Evolutionary conservation across 1,140 invertebrate genomes (phyloP).

Genomic region (Pachyrhynchus sulphureomaculatus): DNA sequence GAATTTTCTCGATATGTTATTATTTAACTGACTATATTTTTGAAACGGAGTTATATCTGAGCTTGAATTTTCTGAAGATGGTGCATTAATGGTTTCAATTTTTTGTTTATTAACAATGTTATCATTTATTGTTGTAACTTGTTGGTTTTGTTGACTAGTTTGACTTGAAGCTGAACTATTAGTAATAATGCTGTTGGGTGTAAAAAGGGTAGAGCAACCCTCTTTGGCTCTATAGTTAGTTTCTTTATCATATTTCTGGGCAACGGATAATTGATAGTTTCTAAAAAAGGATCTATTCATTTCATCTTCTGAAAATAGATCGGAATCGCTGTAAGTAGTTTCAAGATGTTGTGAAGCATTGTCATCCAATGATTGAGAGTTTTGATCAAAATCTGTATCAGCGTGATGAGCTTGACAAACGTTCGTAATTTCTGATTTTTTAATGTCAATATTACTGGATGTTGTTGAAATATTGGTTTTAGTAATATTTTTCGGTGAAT

Average conservation of each 20-base stretch:
- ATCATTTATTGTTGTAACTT: slow-evolving; percentile 5
- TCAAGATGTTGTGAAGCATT: background rate
- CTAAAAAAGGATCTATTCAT: slow-evolving; percentile 1
- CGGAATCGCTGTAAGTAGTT: slow-evolving; percentile 6
- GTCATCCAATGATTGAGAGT: background rate
- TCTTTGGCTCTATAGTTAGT: slow-evolving; percentile 52
- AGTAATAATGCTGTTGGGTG: background rate
- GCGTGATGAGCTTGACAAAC: too few relatives aligned
- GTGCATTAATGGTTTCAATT: background rate
- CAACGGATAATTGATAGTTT: slow-evolving; percentile 25
- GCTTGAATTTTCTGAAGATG: slow-evolving; percentile 8
- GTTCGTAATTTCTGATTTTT: background rate
- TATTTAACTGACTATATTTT: background rate
- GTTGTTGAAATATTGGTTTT: background rate
- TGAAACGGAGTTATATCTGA: background rate
- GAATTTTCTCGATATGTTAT: background rate
- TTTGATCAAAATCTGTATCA: background rate
- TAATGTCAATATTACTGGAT: background rate
- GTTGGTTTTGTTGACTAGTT: background rate
- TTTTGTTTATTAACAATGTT: background rate
- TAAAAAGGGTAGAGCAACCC: slow-evolving; percentile 49
- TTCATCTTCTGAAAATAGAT: slow-evolving; percentile 11
- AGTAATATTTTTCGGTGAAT: background rate
- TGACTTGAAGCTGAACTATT: background rate
- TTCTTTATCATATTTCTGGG: slow-evolving; percentile 51